Conservation (phyloP, 2,888 invertebrate genomes). For the Machimus rusticus region DNA sequence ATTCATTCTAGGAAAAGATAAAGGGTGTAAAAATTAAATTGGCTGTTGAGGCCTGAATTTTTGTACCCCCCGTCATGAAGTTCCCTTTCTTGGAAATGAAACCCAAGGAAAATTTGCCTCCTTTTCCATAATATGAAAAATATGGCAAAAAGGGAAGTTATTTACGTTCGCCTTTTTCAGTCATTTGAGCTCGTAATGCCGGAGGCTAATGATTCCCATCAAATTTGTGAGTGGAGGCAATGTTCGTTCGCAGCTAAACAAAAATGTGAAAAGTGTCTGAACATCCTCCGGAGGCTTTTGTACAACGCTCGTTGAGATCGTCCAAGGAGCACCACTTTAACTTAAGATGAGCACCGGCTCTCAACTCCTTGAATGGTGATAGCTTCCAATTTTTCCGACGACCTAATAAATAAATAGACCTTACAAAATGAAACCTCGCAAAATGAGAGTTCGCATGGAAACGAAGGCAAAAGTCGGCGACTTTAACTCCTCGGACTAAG, state of each 20-base stretch:
- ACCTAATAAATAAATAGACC: not conserved
- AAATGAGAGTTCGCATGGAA: not conserved
- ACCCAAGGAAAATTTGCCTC: not conserved
- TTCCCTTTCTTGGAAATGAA: not conserved
- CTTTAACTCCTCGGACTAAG: not conserved
- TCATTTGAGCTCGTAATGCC: not conserved
- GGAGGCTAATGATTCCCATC: not conserved
- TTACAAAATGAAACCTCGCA: not conserved
- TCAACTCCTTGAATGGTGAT: not conserved
- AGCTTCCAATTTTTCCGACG: not conserved
- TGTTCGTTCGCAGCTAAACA: not conserved
- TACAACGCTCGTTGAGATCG: not conserved
- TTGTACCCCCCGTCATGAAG: not conserved
- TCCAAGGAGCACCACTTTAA: not conserved
- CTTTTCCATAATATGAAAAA: not conserved
- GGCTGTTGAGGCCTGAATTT: not conserved
- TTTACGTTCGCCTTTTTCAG: not conserved
- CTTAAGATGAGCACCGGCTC: not conserved
- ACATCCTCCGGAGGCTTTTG: not conserved
- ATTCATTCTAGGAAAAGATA: not conserved
- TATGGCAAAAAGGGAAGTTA: not conserved
- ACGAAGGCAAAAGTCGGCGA: not conserved
- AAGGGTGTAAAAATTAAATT: not conserved
- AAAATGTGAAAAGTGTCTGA: not conserved
- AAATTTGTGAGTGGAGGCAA: not conserved